phyloP scores from a whole-genome alignment of 2,113 vertebrate genomes.

The Python bivittatus region DNA sequence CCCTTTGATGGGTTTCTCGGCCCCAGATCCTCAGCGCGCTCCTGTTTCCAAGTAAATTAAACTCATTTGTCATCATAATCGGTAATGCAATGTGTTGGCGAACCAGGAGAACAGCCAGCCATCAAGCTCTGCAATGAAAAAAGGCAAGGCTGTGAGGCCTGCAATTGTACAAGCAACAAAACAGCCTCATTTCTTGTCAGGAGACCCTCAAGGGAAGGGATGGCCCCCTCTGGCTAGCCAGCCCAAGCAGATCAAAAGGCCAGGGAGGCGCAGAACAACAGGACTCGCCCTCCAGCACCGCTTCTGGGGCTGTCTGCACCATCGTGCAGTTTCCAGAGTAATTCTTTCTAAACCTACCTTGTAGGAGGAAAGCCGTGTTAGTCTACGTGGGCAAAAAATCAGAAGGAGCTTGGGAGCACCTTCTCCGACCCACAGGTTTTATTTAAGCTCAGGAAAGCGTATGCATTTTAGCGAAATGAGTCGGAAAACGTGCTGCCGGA shows the following conservation, averaged over 20 bases:
- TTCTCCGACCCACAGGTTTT: too few relatives aligned
- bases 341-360: too few relatives aligned
- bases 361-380: too few relatives aligned
- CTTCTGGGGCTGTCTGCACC: too few relatives aligned
- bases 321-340: too few relatives aligned
- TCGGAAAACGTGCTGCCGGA: too few relatives aligned
- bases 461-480: too few relatives aligned
- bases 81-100: constrained; percentile 56
- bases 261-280: not conserved
- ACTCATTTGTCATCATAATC: constrained; percentile 72
- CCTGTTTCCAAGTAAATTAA: constrained; percentile 69
- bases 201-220: not conserved
- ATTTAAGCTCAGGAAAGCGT: too few relatives aligned
- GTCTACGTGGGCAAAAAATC: too few relatives aligned
- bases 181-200: not conserved
- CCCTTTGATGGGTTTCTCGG: constrained; percentile 32
- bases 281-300: not conserved
- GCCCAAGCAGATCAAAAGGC: not conserved
- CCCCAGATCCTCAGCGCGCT: constrained; percentile 52
- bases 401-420: too few relatives aligned
- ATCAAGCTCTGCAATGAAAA: constrained; percentile 33
- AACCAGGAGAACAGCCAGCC: constrained; percentile 51
- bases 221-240: not conserved
- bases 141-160: not conserved
- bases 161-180: not conserved